Evolutionary conservation across 2,888 invertebrate species (phyloP).

Genomic region (Melinaea marsaeus): DNA sequence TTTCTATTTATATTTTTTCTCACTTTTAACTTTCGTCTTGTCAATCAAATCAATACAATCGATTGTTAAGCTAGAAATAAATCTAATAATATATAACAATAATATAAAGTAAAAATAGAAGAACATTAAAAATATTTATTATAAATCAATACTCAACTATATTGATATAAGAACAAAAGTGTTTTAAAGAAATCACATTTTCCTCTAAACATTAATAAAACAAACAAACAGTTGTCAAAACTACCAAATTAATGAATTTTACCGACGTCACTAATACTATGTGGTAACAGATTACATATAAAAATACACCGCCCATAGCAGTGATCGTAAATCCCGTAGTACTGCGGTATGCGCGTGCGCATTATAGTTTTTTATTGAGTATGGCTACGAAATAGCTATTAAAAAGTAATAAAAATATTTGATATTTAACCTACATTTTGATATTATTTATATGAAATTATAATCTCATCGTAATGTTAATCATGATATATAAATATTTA

Average conservation of each 20-base stretch:
- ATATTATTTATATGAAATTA: not conserved
- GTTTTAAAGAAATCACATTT: not conserved
- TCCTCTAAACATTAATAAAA: not conserved
- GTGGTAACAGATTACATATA: conserved; percentile 23
- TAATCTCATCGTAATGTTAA: not conserved
- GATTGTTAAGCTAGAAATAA: no score
- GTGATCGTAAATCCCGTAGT: conserved; percentile 39
- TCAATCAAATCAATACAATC: no score
- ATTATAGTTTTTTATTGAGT: conserved; percentile 29
- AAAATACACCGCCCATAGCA: conserved; percentile 33
- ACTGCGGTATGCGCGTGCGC: conserved; percentile 41
- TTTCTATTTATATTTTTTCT: no score
- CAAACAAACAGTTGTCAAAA: not conserved
- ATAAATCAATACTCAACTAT: no score
- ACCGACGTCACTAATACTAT: conserved; percentile 5
- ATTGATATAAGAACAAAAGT: no score
- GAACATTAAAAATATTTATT: no score
- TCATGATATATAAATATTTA: no score
- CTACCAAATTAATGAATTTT: not conserved
- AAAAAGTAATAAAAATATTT: not conserved
- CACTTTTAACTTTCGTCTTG: no score
- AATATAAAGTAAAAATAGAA: no score
- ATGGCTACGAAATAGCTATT: conserved; percentile 26
- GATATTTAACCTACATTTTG: not conserved
- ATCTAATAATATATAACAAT: no score